Conservation (phyloP, 2,797 vertebrate species). For the Smutsia gigantea region DNA sequence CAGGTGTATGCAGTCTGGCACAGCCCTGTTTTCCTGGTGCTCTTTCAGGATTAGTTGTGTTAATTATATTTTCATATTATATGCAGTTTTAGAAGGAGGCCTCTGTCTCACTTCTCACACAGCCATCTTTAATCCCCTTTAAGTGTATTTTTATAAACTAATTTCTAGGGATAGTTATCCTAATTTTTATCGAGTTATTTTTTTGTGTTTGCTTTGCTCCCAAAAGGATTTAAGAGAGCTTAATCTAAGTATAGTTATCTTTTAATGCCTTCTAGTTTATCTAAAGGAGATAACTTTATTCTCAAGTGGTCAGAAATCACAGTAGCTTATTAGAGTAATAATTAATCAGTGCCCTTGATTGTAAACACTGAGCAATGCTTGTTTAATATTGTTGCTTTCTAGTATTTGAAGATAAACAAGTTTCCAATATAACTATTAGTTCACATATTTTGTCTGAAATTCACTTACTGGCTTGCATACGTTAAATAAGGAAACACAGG, state of each 20-base stretch:
- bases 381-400: background rate
- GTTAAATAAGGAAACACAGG: background rate
- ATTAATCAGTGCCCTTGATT: background rate
- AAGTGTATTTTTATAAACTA: background rate
- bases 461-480: background rate
- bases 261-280: constrained; percentile 3
- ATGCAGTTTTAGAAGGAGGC: too few species aligned
- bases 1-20: too few species aligned
- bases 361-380: background rate
- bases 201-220: background rate
- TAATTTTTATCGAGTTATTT: background rate
- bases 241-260: background rate
- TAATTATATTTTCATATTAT: too few species aligned
- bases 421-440: background rate
- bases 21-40: too few species aligned
- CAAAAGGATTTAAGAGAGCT: background rate
- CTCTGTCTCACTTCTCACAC: too few species aligned
- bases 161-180: background rate
- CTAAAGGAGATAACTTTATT: background rate
- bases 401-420: background rate
- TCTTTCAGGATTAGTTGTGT: too few species aligned
- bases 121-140: background rate
- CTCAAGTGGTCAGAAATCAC: background rate
- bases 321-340: background rate
- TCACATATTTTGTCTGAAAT: background rate